These are phyloP conservation scores for Coenonympha glycerion DNA, from an alignment of 2,888 invertebrate species.

Conservation along the genomic window DNA sequence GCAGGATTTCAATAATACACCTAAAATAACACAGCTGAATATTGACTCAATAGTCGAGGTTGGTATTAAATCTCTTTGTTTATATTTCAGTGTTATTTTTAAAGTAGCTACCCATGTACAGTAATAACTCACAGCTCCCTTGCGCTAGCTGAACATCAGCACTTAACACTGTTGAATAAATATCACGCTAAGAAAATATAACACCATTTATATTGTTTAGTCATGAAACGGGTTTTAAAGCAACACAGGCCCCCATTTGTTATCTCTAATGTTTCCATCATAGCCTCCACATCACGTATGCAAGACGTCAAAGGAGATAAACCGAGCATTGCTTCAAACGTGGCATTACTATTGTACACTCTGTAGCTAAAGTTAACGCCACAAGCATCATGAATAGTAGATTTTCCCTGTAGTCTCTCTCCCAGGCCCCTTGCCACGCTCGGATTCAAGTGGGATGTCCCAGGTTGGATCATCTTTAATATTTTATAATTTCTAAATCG, in stretches of 20 bases:
- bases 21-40: too few relatives aligned
- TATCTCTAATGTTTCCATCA: constrained; percentile 29
- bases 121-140: constrained; percentile 3
- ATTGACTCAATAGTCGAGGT: too few relatives aligned
- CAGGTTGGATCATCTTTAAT: too few relatives aligned
- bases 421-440: too few relatives aligned
- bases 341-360: constrained; percentile 17
- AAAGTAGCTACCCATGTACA: constrained; percentile 3
- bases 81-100: constrained; percentile 14
- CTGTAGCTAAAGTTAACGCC: background rate
- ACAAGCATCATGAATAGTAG: too few relatives aligned
- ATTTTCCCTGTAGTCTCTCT: too few relatives aligned
- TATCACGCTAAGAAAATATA: constrained; percentile 20
- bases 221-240: constrained; percentile 25
- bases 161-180: constrained; percentile 19
- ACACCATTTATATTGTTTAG: constrained; percentile 25
- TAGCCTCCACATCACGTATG: constrained; percentile 27
- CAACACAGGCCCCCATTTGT: constrained; percentile 27
- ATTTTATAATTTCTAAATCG: too few relatives aligned
- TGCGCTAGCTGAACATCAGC: constrained; percentile 15
- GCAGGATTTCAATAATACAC: too few relatives aligned
- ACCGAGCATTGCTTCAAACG: constrained; percentile 23
- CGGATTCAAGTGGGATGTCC: too few relatives aligned
- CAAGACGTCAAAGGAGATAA: constrained; percentile 28
- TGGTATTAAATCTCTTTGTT: too few relatives aligned